Base-by-base conservation (phyloP, 2,888 invertebrate genomes). In the Strigamia maritima region DNA sequence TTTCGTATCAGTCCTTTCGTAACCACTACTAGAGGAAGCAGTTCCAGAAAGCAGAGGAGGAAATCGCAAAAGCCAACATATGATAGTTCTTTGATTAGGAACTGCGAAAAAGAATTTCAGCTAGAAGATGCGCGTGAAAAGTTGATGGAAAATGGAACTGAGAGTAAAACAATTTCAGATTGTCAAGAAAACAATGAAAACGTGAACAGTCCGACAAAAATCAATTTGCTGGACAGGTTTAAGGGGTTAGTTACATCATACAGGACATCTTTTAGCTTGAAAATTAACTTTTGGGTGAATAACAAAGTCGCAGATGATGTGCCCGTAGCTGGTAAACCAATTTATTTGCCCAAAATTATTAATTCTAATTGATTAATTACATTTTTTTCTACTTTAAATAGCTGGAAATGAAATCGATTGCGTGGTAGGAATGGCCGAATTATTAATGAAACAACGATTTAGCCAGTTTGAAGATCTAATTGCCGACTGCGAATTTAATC, bases 391-490 rank as follows among this genome's bases (percentile, higher is more conserved):
- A n/a, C 44, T 10, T 77, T 19, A 82, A 82, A 10, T 82, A 86
- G 86, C 84, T 49, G 78, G 81, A 22, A 87, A 87, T 76, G 84
- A 86, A 82, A 85, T 87, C 16, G 82, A 86, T 22, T 83, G 85
- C 4, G 83, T 84, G 8, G 83, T 86, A 75, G 87, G 88, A 24
- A 85, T 87, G 82, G 86, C 86, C 0, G 84, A 86, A 79, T 83
- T 87, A n/a, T 81, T 88, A 80, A 85, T 87, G 80, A 82, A 82
- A n/a, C 85, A 87, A 81, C 82, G 87, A n/a, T 87, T 88, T 80
- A 84, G 85, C 79, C 87, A 87, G 83, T 87, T 87, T 82, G 80
- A 80, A 76, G 86, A 85, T 8, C 83, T 87, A 19, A 84, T 88
- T 49, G 86, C 87, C 81, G 84, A 86, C 82, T 87, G 87, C 82